A percentile compares a stretch with the other conserved stretches of the same genome.
These are phyloP conservation scores for Eretmodus cyanostictus DNA, from an alignment of 2,113 vertebrate species.

Conservation along the genomic window DNA sequence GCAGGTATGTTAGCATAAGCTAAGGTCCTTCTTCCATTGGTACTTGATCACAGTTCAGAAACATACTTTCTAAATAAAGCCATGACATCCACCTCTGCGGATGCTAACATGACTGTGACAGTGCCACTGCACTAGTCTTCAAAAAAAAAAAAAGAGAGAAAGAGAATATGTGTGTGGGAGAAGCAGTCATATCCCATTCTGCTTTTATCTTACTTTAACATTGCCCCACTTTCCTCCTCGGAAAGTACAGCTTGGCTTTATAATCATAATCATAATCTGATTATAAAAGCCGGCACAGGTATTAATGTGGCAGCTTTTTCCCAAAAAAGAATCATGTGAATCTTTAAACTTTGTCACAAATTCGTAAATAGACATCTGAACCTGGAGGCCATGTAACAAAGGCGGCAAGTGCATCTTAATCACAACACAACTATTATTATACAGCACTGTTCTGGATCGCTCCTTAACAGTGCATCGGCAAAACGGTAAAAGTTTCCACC, in stretches of 20 bases:
- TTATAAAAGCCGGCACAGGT: not conserved
- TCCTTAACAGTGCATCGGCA: not conserved
- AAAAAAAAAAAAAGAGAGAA: not conserved
- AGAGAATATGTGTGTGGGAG: not conserved
- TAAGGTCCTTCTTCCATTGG: not conserved
- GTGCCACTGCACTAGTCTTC: not conserved
- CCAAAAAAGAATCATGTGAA: not conserved
- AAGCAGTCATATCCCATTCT: not conserved
- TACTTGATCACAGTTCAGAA: not conserved
- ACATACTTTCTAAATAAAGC: not conserved
- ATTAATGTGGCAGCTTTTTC: not conserved
- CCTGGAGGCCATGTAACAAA: not conserved
- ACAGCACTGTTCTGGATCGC: not conserved
- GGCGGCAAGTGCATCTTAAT: not conserved
- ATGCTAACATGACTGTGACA: not conserved
- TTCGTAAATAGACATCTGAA: not conserved
- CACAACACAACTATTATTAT: not conserved
- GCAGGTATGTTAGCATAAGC: not conserved
- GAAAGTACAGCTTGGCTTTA: not conserved
- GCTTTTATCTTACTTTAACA: not conserved
- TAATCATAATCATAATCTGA: slow-evolving; percentile 11
- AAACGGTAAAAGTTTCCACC: not conserved
- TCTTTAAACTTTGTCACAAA: not conserved
- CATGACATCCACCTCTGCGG: not conserved
- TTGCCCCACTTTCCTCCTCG: slow-evolving; percentile 23